Evolutionary conservation across 2,888 invertebrate genomes (phyloP), one percentile per base, ranked within the genome.

Genomic region (Clepsis dumicolana): DNA sequence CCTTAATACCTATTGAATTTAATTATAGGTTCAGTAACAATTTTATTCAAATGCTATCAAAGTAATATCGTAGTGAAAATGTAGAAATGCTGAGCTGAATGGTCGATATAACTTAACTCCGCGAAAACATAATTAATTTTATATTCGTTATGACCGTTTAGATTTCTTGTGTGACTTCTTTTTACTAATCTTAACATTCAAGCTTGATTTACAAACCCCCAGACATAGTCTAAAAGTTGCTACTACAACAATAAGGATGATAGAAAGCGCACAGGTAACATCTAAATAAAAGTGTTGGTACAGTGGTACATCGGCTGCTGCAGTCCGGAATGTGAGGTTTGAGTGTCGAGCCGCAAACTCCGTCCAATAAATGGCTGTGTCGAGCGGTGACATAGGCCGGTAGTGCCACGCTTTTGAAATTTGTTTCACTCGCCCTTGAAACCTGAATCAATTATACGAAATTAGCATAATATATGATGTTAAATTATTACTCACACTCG

Each of bases 321-420:
- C 88, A 0, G 94, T 89, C 63, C 93, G 88, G 77, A 94, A 89
- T 0, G 83, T 86, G 32, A 86, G 80, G 70, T 95, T 94, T 7
- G 91, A 81, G 74, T 95, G 89, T 65, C 91, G 88, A 5, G 95
- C 94, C 0, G 94, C 94, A 76, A 94, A 95, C 78, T 96, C 96
- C 1, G 95, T 94, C 96, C 96, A 96, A 80, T 93, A 95, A 12
- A 95, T 82, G 1, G 96, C 95, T 0, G 94, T 94, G 56, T 95
- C 94, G 75, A 95, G 77, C 0, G 96, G 93, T 0, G 94, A 84
- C 78, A 94, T 79, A 0, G 95, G 95, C 16, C 95, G 91, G 75
- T 96, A 95, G 65, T 91, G 91, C 93, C 95, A 95, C 5, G 94
- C 88, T 64, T 82, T 88, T 10, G 95, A 94, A 14, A 95, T 75